Evolutionary conservation across 2,113 vertebrate genomes (phyloP).

Genomic region (Pionites leucogaster): DNA sequence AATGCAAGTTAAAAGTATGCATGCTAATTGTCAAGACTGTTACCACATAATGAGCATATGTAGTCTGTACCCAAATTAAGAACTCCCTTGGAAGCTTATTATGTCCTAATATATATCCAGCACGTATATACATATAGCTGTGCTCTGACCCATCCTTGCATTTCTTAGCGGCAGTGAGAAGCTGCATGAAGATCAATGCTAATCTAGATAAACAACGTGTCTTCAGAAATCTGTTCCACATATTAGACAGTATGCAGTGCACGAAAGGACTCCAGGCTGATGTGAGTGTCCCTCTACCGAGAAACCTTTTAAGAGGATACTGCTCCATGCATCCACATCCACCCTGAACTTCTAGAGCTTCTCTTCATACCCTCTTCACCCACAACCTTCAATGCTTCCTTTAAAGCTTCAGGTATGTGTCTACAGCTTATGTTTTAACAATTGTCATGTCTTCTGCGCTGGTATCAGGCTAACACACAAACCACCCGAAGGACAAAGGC

Average conservation of each 20-base stretch:
- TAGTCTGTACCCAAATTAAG: conserved; percentile 33
- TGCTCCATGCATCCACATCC: background rate
- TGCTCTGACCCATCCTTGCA: background rate
- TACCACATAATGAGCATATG: conserved; percentile 35
- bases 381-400: rapidly evolving
- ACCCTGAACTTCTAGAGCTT: background rate
- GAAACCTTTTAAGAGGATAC: background rate
- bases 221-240: background rate
- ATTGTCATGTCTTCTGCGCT: background rate
- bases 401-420: background rate
- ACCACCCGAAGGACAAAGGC: background rate
- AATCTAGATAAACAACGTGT: background rate
- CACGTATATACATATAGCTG: background rate
- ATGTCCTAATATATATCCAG: background rate
- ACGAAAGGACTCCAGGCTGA: background rate
- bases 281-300: rapidly evolving
- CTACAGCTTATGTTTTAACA: background rate
- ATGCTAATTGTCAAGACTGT: conserved; percentile 11
- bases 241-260: background rate
- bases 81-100: conserved; percentile 13
- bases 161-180: background rate
- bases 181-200: background rate
- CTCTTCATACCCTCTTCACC: background rate
- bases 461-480: background rate
- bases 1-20: background rate